Conservation (phyloP, 2,113 vertebrate genomes). For the Laterallus jamaicensis region DNA sequence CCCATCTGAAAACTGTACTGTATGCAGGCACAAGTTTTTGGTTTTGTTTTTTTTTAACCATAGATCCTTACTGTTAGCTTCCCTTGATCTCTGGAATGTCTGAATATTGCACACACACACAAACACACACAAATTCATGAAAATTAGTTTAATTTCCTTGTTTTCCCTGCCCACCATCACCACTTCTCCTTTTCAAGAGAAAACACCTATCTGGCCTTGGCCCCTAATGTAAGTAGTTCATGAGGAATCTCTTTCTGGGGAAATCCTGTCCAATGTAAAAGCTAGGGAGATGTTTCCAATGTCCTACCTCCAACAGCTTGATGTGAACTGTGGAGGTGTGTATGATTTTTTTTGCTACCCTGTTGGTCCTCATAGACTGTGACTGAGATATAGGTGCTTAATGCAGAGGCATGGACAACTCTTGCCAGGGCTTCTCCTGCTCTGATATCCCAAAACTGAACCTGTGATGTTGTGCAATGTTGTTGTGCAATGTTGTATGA, state of each 20-base stretch:
- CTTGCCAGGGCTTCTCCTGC: neutral
- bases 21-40: neutral
- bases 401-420: neutral
- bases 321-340: neutral
- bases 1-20: neutral
- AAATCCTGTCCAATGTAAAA: neutral
- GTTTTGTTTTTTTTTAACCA: neutral
- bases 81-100: neutral
- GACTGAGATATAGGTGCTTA: neutral
- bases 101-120: neutral
- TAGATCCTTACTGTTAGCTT: neutral
- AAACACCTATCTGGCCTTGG: neutral
- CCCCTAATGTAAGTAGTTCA: neutral
- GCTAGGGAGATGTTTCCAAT: neutral
- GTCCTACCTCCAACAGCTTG: neutral
- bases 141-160: neutral
- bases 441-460: neutral
- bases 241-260: neutral
- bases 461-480: neutral
- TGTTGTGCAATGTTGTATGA: fast-evolving
- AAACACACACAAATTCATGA: neutral
- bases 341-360: neutral
- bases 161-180: neutral
- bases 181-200: neutral
- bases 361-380: neutral